Percentiles rank a stretch among this genome's conserved stretches.
phyloP scores from a whole-genome alignment of 2,888 invertebrate species.

The Anticlea derivata region DNA sequence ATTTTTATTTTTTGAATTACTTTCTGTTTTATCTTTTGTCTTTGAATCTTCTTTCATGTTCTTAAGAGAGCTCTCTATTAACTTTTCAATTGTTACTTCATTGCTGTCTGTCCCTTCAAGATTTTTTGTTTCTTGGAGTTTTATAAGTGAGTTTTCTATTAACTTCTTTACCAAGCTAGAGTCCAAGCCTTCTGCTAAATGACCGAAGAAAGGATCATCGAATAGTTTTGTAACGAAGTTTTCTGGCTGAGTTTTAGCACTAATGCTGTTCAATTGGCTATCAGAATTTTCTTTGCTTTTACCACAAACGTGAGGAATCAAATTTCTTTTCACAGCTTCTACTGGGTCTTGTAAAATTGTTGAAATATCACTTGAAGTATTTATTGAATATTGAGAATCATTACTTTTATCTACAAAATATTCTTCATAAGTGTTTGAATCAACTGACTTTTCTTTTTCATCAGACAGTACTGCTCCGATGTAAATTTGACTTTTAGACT shows the following conservation, averaged over 20 bases:
- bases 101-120: slow-evolving; percentile 73
- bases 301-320: slow-evolving; percentile 91
- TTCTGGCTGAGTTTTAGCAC: slow-evolving; percentile 49
- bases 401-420: slow-evolving; percentile 59
- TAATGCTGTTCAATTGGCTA: slow-evolving; percentile 39
- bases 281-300: slow-evolving; percentile 67
- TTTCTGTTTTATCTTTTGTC: slow-evolving; percentile 37
- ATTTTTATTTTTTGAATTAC: slow-evolving; percentile 51
- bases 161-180: slow-evolving; percentile 85
- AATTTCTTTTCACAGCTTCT: slow-evolving; percentile 89
- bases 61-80: slow-evolving; percentile 77
- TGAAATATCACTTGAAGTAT: slow-evolving; percentile 67
- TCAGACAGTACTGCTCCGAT: slow-evolving; percentile 70
- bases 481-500: slow-evolving; percentile 80
- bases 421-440: slow-evolving; percentile 72
- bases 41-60: slow-evolving; percentile 67
- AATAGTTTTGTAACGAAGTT: slow-evolving; percentile 84
- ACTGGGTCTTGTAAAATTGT: slow-evolving; percentile 88
- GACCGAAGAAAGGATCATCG: slow-evolving; percentile 86
- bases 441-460: slow-evolving; percentile 49
- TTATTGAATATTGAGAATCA: slow-evolving; percentile 37
- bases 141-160: slow-evolving; percentile 87
- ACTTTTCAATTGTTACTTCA: slow-evolving; percentile 76
- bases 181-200: slow-evolving; percentile 85
- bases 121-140: slow-evolving; percentile 80